phyloP scores from a whole-genome alignment of 2,113 vertebrate genomes.

The Sceloporus tristichus region DNA sequence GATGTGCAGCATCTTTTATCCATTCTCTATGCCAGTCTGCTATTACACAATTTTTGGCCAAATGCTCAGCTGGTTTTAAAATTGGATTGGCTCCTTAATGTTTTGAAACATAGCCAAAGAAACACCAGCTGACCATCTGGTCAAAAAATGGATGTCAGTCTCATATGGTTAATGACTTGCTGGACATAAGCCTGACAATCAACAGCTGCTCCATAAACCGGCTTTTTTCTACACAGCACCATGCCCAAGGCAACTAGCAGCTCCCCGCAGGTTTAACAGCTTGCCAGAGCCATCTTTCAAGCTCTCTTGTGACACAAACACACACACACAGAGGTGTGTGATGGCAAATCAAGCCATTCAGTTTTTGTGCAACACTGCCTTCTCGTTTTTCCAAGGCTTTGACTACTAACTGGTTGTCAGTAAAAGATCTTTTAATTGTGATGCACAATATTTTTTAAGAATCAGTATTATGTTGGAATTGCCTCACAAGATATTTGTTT shows the following conservation, averaged over 20 bases:
- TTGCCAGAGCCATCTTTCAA: not conserved
- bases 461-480: too few relatives aligned
- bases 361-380: not conserved
- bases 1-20: not conserved
- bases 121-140: conserved; percentile 15
- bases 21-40: not conserved
- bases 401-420: too few relatives aligned
- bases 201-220: not conserved
- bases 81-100: conserved; percentile 17
- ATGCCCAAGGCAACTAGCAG: not conserved
- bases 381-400: too few relatives aligned
- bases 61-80: not conserved
- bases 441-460: too few relatives aligned
- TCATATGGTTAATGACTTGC: not conserved
- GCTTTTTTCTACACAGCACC: not conserved
- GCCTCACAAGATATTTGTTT: too few relatives aligned
- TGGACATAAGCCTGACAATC: not conserved
- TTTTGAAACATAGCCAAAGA: not conserved
- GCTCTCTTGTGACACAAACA: not conserved
- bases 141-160: not conserved
- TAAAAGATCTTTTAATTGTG: too few relatives aligned
- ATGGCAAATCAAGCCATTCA: not conserved
- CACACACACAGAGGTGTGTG: not conserved
- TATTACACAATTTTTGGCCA: not conserved
- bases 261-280: not conserved